A percentile compares a stretch with the other conserved stretches of the same genome.
Evolutionary conservation across 2,888 invertebrate species (phyloP).

Genomic region (Venustoraphidia nigricollis): DNA sequence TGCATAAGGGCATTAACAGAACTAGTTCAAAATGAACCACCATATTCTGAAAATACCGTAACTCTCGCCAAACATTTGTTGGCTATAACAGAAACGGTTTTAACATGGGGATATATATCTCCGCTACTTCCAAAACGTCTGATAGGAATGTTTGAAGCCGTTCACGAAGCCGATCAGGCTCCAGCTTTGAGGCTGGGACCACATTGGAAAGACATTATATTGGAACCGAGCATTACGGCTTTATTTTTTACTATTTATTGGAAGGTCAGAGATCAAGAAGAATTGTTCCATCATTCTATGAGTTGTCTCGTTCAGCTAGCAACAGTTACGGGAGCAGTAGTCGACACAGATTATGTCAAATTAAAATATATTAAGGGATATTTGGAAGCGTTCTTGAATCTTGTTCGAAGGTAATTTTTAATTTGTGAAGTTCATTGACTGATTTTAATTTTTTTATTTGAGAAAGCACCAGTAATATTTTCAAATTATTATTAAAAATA

Average conservation of each 20-base stretch:
- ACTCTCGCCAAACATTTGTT: conserved; percentile 51
- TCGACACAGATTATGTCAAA: conserved; percentile 30
- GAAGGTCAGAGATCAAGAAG: conserved; percentile 61
- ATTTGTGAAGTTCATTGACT: no score
- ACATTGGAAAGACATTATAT: conserved; percentile 61
- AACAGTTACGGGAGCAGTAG: conserved; percentile 44
- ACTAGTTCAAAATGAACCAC: conserved; percentile 33
- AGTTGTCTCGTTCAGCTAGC: conserved; percentile 72
- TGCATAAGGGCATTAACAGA: conserved; percentile 45
- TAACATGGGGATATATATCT: conserved; percentile 70
- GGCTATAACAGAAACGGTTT: conserved; percentile 60
- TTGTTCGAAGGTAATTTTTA: conserved; percentile 34
- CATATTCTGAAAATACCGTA: conserved; percentile 33
- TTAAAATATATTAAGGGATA: conserved; percentile 41
- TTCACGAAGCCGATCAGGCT: conserved; percentile 49
- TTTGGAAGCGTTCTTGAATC: conserved; percentile 41
- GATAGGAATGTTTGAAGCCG: conserved; percentile 53
- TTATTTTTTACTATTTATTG: conserved; percentile 71
- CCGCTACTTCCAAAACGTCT: conserved; percentile 49
- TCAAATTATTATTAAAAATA: no score
- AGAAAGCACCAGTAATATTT: no score
- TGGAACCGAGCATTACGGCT: conserved; percentile 57
- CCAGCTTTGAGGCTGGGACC: conserved; percentile 42
- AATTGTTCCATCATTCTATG: conserved; percentile 61
- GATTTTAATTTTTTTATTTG: no score